phyloP scores from a whole-genome alignment of 2,797 vertebrate genomes.

The Mallotus villosus region DNA sequence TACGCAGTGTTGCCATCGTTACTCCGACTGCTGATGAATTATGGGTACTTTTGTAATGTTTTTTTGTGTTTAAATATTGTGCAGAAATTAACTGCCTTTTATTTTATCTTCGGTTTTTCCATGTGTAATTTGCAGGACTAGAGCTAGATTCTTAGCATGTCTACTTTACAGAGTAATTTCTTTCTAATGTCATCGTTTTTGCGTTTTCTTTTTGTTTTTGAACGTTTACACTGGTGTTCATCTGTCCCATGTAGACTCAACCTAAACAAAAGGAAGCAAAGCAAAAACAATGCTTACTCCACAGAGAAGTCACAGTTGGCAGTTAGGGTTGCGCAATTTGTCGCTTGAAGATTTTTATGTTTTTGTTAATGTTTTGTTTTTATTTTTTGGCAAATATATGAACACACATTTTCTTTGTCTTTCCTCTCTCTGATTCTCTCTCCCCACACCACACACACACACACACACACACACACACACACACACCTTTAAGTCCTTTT shows the following conservation, averaged over 20 bases:
- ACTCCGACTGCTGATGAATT: constrained; percentile 53
- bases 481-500: constrained; percentile 9
- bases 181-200: constrained; percentile 53
- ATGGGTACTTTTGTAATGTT: constrained; percentile 70
- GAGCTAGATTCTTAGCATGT: constrained; percentile 77
- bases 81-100: constrained; percentile 81
- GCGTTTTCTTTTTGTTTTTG: constrained; percentile 33
- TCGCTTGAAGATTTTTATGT: constrained; percentile 14
- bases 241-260: constrained; percentile 39
- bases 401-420: constrained; percentile 18
- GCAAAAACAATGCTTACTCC: constrained; percentile 19
- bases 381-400: constrained; percentile 21
- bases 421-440: not conserved
- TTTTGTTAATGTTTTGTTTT: constrained; percentile 13
- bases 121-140: constrained; percentile 60
- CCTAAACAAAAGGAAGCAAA: constrained; percentile 37
- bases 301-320: constrained; percentile 13
- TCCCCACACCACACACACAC: too few species aligned
- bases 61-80: constrained; percentile 82
- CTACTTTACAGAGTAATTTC: constrained; percentile 80
- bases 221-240: constrained; percentile 49
- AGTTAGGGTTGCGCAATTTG: constrained; percentile 15
- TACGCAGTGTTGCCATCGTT: constrained; percentile 64
- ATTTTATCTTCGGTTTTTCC: constrained; percentile 62
- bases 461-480: not conserved